Conservation (phyloP, 1,140 invertebrate genomes). For the Semibalanus balanoides region DNA sequence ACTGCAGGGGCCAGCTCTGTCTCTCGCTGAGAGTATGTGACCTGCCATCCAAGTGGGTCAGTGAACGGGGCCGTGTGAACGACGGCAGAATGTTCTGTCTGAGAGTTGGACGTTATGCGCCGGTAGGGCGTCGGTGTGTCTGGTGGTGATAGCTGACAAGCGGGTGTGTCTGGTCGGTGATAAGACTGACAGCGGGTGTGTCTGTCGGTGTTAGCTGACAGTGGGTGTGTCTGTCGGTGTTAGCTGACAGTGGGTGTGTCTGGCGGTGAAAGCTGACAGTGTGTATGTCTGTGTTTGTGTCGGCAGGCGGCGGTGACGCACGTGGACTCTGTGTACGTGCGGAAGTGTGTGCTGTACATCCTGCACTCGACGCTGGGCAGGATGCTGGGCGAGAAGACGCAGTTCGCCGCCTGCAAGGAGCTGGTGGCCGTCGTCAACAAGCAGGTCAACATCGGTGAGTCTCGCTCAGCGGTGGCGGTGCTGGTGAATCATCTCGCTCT, state of each 20-base stretch:
- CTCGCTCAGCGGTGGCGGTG: constrained; percentile 11
- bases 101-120: too few species aligned
- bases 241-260: not conserved
- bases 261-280: not conserved
- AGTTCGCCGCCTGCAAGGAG: constrained; percentile 87
- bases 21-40: too few species aligned
- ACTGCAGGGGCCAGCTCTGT: too few species aligned
- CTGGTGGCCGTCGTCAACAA: constrained; percentile 80
- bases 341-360: constrained; percentile 95
- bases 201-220: too few species aligned
- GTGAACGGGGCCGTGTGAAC: too few species aligned
- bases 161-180: too few species aligned
- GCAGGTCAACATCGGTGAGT: constrained; percentile 75
- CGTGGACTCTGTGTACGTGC: constrained; percentile 92
- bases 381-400: constrained; percentile 90
- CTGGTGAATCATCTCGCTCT: too few species aligned
- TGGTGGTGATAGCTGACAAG: too few species aligned
- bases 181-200: too few species aligned
- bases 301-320: constrained; percentile 87
- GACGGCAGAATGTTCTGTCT: too few species aligned
- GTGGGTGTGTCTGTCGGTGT: not conserved
- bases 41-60: too few species aligned
- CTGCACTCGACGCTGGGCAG: constrained; percentile 77
- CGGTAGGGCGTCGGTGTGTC: too few species aligned
- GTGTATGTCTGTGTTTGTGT: constrained; percentile 14